Conservation (phyloP, 2,797 vertebrate species). For the Crossoptilon crossoptilon region DNA sequence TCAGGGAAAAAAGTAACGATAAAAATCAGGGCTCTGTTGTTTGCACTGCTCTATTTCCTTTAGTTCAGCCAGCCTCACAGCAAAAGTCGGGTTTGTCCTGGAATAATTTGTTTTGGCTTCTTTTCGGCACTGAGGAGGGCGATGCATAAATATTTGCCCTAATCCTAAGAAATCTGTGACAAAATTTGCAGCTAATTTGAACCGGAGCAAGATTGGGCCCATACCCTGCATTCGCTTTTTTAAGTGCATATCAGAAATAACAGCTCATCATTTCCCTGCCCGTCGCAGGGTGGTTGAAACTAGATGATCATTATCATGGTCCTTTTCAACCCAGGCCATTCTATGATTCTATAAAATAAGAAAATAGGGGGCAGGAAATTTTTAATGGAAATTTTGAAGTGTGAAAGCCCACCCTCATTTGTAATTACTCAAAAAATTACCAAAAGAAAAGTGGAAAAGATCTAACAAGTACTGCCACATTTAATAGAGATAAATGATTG, state of each 20-base stretch:
- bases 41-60: neutral
- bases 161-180: neutral
- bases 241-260: no score
- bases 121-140: neutral
- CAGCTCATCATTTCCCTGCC: no score
- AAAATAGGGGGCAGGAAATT: fast-evolving
- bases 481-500: neutral
- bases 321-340: no score
- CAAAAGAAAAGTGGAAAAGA: neutral
- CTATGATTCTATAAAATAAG: neutral
- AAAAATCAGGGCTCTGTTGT: neutral
- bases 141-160: neutral
- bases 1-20: neutral
- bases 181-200: neutral
- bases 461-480: neutral
- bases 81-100: neutral
- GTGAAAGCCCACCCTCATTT: neutral
- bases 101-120: neutral
- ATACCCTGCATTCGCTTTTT: no score
- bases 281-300: no score
- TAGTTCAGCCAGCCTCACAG: neutral
- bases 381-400: neutral
- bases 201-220: neutral
- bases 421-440: neutral
- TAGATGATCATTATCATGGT: no score